Evolutionary conservation across 2,113 vertebrate genomes (phyloP).

Genomic region (Lutjanus erythropterus): DNA sequence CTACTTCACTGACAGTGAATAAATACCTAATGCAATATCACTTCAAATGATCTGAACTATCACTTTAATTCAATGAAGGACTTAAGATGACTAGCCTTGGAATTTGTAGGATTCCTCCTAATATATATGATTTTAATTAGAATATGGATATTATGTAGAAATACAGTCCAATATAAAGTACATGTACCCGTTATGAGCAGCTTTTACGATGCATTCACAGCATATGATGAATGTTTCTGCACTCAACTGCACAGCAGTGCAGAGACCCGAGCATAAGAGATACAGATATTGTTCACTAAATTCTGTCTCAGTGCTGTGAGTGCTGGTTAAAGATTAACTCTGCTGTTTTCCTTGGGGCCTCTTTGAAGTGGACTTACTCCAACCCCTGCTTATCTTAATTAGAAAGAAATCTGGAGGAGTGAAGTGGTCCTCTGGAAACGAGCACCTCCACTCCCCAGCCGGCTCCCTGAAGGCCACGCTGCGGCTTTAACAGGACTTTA

Average conservation of each 20-base stretch:
- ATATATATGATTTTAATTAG: background rate
- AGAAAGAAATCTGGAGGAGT: slow-evolving; percentile 77
- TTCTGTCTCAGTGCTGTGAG: slow-evolving; percentile 52
- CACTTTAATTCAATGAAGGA: slow-evolving; percentile 15
- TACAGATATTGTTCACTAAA: slow-evolving; percentile 52
- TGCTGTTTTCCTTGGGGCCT: slow-evolving; percentile 72
- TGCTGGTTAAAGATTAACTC: slow-evolving; percentile 81
- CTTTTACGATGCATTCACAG: background rate
- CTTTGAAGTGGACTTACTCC: slow-evolving; percentile 82
- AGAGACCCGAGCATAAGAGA: slow-evolving; percentile 19
- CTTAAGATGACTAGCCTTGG: background rate
- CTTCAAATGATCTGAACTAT: too few relatives aligned
- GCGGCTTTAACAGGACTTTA: slow-evolving; percentile 37
- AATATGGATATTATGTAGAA: slow-evolving; percentile 25
- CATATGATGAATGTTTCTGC: slow-evolving; percentile 2
- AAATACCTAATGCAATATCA: too few relatives aligned
- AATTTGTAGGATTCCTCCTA: background rate
- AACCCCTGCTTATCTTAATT: slow-evolving; percentile 82
- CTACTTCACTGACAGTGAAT: too few relatives aligned
- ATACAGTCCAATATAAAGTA: slow-evolving; percentile 1
- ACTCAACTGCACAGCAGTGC: slow-evolving; percentile 1
- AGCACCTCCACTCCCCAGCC: slow-evolving; percentile 55
- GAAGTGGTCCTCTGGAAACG: slow-evolving; percentile 69
- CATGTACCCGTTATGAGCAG: background rate
- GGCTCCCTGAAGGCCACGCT: slow-evolving; percentile 43